These are phyloP conservation scores for Macrotus californicus DNA, from an alignment of 2,113 vertebrate genomes.

Conservation along the genomic window DNA sequence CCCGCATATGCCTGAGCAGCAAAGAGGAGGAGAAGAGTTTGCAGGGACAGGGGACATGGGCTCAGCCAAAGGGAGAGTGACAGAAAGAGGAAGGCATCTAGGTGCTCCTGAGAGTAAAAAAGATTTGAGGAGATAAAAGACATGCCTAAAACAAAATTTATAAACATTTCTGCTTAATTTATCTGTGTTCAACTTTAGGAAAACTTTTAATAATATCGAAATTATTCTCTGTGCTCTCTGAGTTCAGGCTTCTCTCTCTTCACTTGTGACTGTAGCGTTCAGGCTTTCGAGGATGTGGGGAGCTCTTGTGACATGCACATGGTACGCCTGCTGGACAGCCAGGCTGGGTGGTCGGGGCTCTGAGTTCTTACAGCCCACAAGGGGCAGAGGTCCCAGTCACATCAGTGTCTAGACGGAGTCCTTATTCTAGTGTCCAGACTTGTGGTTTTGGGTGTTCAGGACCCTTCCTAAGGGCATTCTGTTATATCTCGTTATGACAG, in stretches of 20 bases:
- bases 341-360: background rate
- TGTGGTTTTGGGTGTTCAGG: background rate
- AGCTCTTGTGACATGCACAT: background rate
- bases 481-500: background rate
- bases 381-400: too few species aligned
- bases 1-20: fast-evolving
- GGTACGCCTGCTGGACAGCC: too few species aligned
- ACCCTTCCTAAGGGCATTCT: background rate
- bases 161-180: background rate
- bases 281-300: background rate
- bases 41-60: background rate
- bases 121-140: background rate
- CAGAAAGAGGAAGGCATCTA: background rate
- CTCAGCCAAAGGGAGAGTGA: background rate
- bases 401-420: background rate
- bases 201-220: background rate
- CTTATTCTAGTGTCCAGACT: background rate
- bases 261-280: background rate
- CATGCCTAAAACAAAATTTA: background rate
- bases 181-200: background rate
- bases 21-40: background rate
- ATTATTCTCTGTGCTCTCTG: background rate
- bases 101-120: background rate
- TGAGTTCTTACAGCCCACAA: background rate
- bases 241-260: background rate